Evolutionary conservation across 2,113 vertebrate genomes (phyloP).

Genomic region (Picathartes gymnocephalus): DNA sequence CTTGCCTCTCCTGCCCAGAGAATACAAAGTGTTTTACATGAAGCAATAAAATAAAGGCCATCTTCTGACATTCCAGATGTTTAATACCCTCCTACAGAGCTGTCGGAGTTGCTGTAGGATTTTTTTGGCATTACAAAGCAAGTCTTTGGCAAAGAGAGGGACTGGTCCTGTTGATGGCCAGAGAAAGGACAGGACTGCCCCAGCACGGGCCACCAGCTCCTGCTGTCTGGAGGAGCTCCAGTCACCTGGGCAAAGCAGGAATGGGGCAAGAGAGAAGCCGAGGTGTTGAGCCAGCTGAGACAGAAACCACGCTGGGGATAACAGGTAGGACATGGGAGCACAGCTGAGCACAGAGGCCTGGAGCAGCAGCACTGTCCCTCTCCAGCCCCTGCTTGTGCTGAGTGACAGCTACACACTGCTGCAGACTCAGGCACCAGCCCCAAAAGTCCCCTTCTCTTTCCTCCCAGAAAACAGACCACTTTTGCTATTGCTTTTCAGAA

Average conservation of each 20-base stretch:
- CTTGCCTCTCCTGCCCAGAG: background rate
- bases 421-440: background rate
- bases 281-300: background rate
- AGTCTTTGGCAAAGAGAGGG: background rate
- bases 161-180: background rate
- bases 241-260: background rate
- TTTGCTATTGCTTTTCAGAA: background rate
- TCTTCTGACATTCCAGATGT: background rate
- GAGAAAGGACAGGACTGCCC: background rate
- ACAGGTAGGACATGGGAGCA: accelerated
- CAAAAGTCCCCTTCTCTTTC: background rate
- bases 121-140: background rate
- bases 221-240: background rate
- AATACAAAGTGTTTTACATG: background rate
- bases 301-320: too few species aligned
- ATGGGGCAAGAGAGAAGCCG: accelerated
- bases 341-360: background rate
- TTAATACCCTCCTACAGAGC: background rate
- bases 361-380: background rate
- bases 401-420: background rate
- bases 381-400: background rate
- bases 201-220: background rate
- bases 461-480: background rate
- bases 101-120: background rate
- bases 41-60: background rate